These are phyloP conservation scores for Drosophila pseudotakahashii DNA, from an alignment of 2,888 invertebrate genomes.

Conservation along the genomic window DNA sequence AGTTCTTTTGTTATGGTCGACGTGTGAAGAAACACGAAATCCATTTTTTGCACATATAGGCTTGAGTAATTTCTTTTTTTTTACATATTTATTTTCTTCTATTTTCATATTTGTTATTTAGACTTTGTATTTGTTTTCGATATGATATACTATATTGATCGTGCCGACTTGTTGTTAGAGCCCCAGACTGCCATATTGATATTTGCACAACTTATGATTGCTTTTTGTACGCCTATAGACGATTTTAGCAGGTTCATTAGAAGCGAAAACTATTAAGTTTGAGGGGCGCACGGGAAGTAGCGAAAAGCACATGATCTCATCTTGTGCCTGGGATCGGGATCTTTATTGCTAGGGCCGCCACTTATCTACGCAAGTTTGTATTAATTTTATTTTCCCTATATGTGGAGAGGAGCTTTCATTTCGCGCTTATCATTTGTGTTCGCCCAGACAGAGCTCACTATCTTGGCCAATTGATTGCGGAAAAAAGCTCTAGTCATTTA, in stretches of 20 bases:
- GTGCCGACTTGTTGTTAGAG: constrained; percentile 35
- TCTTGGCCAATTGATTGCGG: constrained; percentile 22
- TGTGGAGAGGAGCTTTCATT: constrained; percentile 11
- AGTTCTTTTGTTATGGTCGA: constrained; percentile 57
- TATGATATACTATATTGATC: constrained; percentile 22
- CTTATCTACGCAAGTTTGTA: constrained; percentile 26
- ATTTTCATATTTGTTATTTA: constrained; percentile 13
- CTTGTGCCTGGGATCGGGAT: constrained; percentile 18
- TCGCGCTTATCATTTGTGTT: constrained; percentile 13
- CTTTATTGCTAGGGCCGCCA: constrained; percentile 15
- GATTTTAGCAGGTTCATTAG: constrained; percentile 54
- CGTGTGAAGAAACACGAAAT: constrained; percentile 62
- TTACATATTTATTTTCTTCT: constrained; percentile 21
- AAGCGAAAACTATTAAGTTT: constrained; percentile 51
- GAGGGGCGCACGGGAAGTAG: constrained; percentile 3
- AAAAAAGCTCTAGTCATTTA: constrained; percentile 22
- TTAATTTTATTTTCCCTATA: constrained; percentile 16
- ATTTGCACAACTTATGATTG: constrained; percentile 59
- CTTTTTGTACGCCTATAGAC: constrained; percentile 11
- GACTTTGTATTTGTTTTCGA: constrained; percentile 53
- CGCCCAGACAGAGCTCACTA: constrained; percentile 9
- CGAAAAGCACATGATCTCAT: constrained; percentile 66
- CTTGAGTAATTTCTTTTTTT: constrained; percentile 1
- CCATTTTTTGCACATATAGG: constrained; percentile 35
- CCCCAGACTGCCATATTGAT: constrained; percentile 32